Base-by-base conservation (phyloP, 2,797 vertebrate species). In the Falco concolor region DNA sequence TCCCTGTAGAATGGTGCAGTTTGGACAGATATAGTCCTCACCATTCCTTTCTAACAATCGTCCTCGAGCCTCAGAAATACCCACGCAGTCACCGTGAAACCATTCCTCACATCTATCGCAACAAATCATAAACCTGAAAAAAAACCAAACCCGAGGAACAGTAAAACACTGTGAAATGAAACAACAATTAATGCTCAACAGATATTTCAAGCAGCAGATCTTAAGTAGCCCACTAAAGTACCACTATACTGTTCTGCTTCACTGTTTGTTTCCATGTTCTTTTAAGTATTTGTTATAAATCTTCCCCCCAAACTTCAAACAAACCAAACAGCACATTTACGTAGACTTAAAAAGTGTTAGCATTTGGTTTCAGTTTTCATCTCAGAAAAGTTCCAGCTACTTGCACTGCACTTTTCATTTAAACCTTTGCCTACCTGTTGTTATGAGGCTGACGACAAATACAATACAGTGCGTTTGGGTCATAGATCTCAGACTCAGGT, bases 1-100 rank as follows among this genome's bases (percentile, higher is more conserved):
- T 93, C 98, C 98, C 93, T 99, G 99, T 73, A 99, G 97, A 54
- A 98, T 96, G 67, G 98, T 98, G 97, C 99, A 99, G 76, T 98
- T 97, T 7, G 98, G 98, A 96, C 99, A 99, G 91, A 98, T 98
- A 76, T 99, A 99, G 89, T 99, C 98, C 91, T 99, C 98, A 59
- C 98, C 98, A 30, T 98, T 98, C 89, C 96, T 98, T 93, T 99
- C 98, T 97, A 99, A 95, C 28, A 98, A 97, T 56, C 97, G 92
- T 38, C 98, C 99, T 65, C 98, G 98, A 22, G 98, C 97, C 97
- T 98, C 98, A 24, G 98, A 98, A 95, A 99, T 98, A 95, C 99
- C 99, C 36, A 99, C 98, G 36, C 99, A 99, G 95, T 99, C 97
- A 12, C 99, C 98, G 32, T 99, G 99, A 95, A 99, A 99, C 99